A percentile compares a stretch with the other conserved stretches of the same genome.
These are phyloP conservation scores for Ctenoplectra terminalis DNA, from an alignment of 1,140 invertebrate species.

Conservation along the genomic window DNA sequence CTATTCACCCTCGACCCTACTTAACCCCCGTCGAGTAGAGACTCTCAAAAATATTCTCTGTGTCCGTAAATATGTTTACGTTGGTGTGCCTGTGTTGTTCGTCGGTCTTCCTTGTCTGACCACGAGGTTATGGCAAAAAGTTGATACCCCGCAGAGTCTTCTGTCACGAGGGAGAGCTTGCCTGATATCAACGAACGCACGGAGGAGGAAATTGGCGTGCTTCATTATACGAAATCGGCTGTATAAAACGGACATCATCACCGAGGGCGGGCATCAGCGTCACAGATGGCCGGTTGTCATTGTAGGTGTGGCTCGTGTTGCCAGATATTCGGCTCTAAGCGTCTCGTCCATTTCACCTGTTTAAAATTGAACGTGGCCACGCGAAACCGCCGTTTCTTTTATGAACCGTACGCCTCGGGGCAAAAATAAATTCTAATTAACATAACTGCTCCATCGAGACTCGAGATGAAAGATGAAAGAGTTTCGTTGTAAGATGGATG, in stretches of 20 bases:
- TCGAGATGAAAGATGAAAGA: no score
- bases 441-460: slow-evolving; percentile 1
- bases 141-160: slow-evolving; percentile 2
- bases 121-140: not conserved
- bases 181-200: not conserved
- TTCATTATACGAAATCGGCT: slow-evolving; percentile 55
- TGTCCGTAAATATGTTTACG: not conserved
- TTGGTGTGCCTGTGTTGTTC: not conserved
- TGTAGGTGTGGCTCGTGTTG: slow-evolving; percentile 1
- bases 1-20: slow-evolving; percentile 35
- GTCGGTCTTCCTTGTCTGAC: slow-evolving; percentile 2
- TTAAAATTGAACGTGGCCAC: slow-evolving; percentile 58
- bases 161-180: not conserved
- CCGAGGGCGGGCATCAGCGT: slow-evolving; percentile 34
- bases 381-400: slow-evolving; percentile 16
- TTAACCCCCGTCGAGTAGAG: not conserved
- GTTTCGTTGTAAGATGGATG: no score
- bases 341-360: not conserved
- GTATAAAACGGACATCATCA: slow-evolving; percentile 63
- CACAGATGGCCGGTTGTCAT: slow-evolving; percentile 10
- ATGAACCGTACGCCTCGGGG: not conserved
- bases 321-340: slow-evolving; percentile 36
- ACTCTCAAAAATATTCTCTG: not conserved
- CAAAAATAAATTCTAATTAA: slow-evolving; percentile 15
- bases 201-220: slow-evolving; percentile 37